A percentile compares a stretch with the other conserved stretches of the same genome.
Evolutionary conservation across 2,797 vertebrate genomes (phyloP).

Genomic region (Gymnoscopelus braueri): DNA sequence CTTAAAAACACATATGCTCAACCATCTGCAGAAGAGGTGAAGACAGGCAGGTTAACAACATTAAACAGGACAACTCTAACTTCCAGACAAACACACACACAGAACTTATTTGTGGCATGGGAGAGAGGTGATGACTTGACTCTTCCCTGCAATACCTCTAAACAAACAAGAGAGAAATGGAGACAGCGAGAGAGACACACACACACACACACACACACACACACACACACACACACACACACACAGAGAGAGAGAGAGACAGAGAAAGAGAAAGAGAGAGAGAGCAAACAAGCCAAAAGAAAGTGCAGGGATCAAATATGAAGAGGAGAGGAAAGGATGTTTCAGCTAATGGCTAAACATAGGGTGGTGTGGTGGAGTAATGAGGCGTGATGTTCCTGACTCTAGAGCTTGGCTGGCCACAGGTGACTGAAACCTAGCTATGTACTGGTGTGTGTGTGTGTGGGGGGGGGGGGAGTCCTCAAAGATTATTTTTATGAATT

Average conservation of each 20-base stretch:
- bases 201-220: not conserved
- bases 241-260: not conserved
- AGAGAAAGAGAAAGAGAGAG: conserved; percentile 9
- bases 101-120: conserved; percentile 36
- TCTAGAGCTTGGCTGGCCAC: conserved; percentile 59
- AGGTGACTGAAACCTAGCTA: conserved; percentile 72
- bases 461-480: not conserved
- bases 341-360: conserved; percentile 75
- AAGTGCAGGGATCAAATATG: conserved; percentile 66
- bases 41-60: conserved; percentile 54
- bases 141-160: conserved; percentile 59
- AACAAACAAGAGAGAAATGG: conserved; percentile 43
- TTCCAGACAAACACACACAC: not conserved
- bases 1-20: not conserved
- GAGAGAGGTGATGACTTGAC: conserved; percentile 61
- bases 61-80: conserved; percentile 38
- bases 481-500: not conserved
- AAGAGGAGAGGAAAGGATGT: conserved; percentile 74
- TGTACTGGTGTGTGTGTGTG: conserved; percentile 46
- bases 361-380: conserved; percentile 65
- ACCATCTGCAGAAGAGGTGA: conserved; percentile 35
- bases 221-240: too few species aligned
- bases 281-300: conserved; percentile 25
- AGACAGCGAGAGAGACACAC: conserved; percentile 9
- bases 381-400: conserved; percentile 71